phyloP scores from a whole-genome alignment of 2,888 invertebrate genomes.

The Parelbella ahira region DNA sequence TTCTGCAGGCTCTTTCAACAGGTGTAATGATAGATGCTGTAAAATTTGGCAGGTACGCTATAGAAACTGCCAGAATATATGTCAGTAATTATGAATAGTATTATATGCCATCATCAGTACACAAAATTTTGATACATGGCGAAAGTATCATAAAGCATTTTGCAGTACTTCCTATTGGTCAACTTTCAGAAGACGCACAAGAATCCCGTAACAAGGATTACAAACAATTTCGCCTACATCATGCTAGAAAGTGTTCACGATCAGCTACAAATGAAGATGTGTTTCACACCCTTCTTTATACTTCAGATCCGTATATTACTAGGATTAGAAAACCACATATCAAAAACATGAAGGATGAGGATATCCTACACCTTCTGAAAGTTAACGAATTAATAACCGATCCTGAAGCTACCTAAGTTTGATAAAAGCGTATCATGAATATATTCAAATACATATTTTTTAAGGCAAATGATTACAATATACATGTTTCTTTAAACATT shows the following conservation, averaged over 20 bases:
- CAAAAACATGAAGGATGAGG: no score
- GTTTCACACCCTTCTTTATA: slow-evolving; percentile 9
- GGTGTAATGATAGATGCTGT: slow-evolving; percentile 8
- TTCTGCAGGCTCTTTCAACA: slow-evolving; percentile 20
- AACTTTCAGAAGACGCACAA: slow-evolving; percentile 14
- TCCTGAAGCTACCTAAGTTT: no score
- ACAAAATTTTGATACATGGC: slow-evolving; percentile 21
- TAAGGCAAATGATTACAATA: no score
- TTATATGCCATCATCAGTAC: slow-evolving; percentile 20
- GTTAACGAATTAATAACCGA: no score
- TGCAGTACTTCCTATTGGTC: slow-evolving; percentile 1
- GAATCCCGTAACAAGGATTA: slow-evolving; percentile 18
- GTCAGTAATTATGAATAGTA: slow-evolving; percentile 6
- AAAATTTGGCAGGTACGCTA: slow-evolving; percentile 20
- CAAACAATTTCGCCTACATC: slow-evolving; percentile 1
- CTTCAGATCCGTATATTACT: slow-evolving; percentile 4
- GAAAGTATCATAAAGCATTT: slow-evolving; percentile 10
- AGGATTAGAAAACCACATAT: background rate
- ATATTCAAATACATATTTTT: no score
- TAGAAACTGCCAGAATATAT: slow-evolving; percentile 17
- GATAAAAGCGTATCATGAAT: no score
- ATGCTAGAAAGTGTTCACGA: slow-evolving; percentile 8
- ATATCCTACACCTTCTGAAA: no score
- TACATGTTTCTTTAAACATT: no score
- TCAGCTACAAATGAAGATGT: slow-evolving; percentile 18